phyloP scores from a whole-genome alignment of 2,113 vertebrate genomes.

The Rhombomys opimus region DNA sequence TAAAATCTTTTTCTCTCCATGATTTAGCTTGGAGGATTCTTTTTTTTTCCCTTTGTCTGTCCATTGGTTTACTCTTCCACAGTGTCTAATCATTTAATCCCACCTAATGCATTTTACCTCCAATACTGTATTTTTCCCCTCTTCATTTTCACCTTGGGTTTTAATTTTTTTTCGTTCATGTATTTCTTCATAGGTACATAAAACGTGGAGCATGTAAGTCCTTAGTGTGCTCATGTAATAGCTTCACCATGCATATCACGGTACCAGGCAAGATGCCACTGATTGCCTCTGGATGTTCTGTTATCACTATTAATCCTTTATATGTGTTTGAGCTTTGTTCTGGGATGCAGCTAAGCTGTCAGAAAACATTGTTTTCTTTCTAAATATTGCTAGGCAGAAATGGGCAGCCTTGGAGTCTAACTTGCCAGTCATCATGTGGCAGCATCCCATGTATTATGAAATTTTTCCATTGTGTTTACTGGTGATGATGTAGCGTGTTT shows the following conservation, averaged over 20 bases:
- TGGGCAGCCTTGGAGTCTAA: neutral
- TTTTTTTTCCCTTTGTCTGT: neutral
- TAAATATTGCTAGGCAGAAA: neutral
- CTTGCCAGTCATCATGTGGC: neutral
- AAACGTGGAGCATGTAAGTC: neutral
- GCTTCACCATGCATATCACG: neutral
- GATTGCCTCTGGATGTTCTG: neutral
- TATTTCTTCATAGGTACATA: neutral
- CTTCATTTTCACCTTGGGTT: slow-evolving; percentile 1
- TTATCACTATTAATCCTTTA: neutral
- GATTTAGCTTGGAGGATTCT: neutral
- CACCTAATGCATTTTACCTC: neutral
- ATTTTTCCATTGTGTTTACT: neutral
- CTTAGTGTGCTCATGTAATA: neutral
- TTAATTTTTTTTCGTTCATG: neutral
- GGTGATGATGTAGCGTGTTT: neutral
- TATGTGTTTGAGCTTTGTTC: neutral
- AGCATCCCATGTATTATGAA: neutral
- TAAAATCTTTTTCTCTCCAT: neutral
- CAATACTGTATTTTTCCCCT: neutral
- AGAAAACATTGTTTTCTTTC: neutral
- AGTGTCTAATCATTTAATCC: neutral
- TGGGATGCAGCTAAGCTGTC: neutral
- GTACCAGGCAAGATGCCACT: neutral
- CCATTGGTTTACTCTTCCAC: neutral